phyloP scores from a whole-genome alignment of 2,113 vertebrate species.

The Nicator chloris region DNA sequence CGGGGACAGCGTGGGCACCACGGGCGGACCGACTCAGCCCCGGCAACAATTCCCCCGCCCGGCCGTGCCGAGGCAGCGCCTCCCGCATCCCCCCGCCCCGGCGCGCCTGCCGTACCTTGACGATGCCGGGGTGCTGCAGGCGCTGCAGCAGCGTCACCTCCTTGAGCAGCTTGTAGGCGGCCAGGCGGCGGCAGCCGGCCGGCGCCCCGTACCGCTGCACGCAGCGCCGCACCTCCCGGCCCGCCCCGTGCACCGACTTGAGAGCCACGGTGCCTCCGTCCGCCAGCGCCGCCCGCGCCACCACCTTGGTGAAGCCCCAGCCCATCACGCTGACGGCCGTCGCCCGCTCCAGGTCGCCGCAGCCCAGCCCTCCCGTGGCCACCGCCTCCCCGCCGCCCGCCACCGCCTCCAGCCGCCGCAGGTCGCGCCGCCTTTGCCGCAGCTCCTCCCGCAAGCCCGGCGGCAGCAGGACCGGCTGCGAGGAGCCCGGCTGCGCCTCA shows the following conservation, averaged over 20 bases:
- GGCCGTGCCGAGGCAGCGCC: background rate
- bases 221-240: constrained; percentile 82
- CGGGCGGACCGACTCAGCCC: background rate
- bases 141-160: constrained; percentile 81
- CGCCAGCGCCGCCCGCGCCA: constrained; percentile 58
- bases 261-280: constrained; percentile 66
- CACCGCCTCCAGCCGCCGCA: background rate
- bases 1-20: background rate
- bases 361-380: constrained; percentile 32
- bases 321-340: constrained; percentile 69
- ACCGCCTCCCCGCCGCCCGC: background rate
- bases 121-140: constrained; percentile 80
- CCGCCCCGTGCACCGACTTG: constrained; percentile 80
- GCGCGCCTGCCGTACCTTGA: constrained; percentile 67
- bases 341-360: constrained; percentile 69
- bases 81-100: background rate
- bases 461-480: background rate
- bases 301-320: constrained; percentile 79
- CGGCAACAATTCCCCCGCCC: too few relatives aligned
- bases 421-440: background rate
- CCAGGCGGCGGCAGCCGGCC: constrained; percentile 74
- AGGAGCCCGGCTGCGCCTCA: too few relatives aligned
- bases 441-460: background rate
- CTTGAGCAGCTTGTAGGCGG: constrained; percentile 83
- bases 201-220: constrained; percentile 74